phyloP scores from a whole-genome alignment of 2,888 invertebrate species.

The Dynastes tityus region DNA sequence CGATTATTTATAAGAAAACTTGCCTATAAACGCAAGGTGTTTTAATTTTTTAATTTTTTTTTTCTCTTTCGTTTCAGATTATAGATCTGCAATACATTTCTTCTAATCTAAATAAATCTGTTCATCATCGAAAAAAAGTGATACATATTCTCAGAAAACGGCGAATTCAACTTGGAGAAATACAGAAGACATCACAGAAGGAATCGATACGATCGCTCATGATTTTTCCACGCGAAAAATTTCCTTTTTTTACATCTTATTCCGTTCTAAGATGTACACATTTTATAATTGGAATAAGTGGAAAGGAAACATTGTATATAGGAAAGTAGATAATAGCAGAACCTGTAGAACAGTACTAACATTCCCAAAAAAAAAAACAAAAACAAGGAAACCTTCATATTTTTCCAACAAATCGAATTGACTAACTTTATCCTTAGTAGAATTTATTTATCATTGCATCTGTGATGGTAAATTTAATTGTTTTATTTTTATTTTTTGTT shows the following conservation, averaged over 20 bases:
- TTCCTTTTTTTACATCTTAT: neutral
- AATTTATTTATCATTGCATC: slow-evolving; percentile 45
- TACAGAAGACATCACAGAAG: slow-evolving; percentile 16
- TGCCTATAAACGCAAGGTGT: too few species aligned
- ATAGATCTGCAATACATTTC: slow-evolving; percentile 31
- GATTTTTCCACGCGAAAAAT: neutral
- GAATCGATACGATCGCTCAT: neutral
- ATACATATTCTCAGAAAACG: neutral
- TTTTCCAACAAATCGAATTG: neutral
- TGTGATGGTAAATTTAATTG: slow-evolving; percentile 41
- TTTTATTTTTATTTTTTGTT: slow-evolving; percentile 5
- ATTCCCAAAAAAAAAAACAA: neutral
- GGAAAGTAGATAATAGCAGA: slow-evolving; percentile 4
- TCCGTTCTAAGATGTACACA: neutral
- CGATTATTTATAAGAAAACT: too few species aligned
- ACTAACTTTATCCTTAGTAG: slow-evolving; percentile 15
- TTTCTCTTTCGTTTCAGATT: slow-evolving; percentile 27
- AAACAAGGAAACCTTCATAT: neutral
- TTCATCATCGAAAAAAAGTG: slow-evolving; percentile 12
- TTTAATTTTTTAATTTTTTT: neutral
- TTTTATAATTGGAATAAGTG: neutral
- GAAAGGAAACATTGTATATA: neutral
- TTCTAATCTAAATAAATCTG: neutral
- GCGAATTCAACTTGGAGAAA: neutral
- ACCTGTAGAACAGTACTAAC: slow-evolving; percentile 40